A percentile compares a stretch with the other conserved stretches of the same genome.
Conservation (phyloP, 2,113 vertebrate species). For the Mirounga angustirostris region DNA sequence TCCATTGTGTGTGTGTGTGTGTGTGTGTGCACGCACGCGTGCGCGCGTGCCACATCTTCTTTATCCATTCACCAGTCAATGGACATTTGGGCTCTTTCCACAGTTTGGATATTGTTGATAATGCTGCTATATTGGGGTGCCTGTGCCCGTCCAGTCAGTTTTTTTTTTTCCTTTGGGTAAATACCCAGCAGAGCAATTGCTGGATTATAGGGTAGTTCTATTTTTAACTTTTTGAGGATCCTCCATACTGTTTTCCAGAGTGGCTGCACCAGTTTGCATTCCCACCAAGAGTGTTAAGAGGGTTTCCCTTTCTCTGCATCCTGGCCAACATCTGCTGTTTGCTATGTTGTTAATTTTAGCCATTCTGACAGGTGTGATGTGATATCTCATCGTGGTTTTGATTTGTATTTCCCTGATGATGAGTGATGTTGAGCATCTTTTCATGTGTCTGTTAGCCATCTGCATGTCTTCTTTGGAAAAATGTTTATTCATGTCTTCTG, state of each 20-base stretch:
- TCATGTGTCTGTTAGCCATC: neutral
- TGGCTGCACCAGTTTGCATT: neutral
- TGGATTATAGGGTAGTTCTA: neutral
- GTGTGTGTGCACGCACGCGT: fast-evolving
- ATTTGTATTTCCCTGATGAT: neutral
- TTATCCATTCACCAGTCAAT: neutral
- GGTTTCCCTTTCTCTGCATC: neutral
- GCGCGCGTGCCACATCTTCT: neutral
- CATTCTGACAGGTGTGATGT: neutral
- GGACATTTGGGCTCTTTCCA: neutral
- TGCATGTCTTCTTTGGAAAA: neutral
- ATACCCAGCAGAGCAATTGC: neutral
- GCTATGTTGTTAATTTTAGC: neutral
- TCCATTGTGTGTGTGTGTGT: neutral
- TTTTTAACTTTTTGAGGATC: neutral
- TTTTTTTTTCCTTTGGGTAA: neutral
- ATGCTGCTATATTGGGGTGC: neutral
- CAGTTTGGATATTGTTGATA: neutral
- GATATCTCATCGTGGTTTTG: neutral
- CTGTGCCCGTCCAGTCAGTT: neutral
- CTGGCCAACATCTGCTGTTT: neutral
- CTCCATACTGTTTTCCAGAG: neutral
- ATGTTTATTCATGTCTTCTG: neutral
- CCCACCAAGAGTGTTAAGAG: neutral
- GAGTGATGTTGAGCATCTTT: neutral